phyloP scores from a whole-genome alignment of 2,888 invertebrate genomes.

The Eupithecia insigniata region DNA sequence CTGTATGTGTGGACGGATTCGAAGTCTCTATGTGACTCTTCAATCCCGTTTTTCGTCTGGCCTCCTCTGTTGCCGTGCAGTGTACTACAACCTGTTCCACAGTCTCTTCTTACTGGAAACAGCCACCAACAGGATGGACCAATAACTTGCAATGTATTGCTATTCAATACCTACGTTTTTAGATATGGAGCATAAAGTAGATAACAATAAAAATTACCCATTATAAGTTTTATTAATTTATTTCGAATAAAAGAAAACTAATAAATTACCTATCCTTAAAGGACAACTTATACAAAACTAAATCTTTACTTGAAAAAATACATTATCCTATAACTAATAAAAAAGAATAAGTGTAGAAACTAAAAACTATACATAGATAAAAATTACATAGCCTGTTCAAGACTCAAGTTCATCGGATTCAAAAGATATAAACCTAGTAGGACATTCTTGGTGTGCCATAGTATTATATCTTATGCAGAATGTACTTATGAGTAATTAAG shows the following conservation, averaged over 20 bases:
- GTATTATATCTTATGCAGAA: neutral
- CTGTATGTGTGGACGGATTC: too few species aligned
- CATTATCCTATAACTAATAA: neutral
- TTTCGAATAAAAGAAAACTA: constrained; percentile 3
- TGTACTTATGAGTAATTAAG: neutral
- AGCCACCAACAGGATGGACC: too few species aligned
- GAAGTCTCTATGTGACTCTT: too few species aligned
- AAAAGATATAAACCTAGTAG: neutral
- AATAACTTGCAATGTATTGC: neutral
- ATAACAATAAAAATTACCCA: neutral
- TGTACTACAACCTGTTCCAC: too few species aligned
- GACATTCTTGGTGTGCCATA: neutral
- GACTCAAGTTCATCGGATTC: neutral
- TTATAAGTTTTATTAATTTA: neutral
- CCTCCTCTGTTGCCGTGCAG: too few species aligned
- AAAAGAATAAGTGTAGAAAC: neutral
- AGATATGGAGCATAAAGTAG: neutral
- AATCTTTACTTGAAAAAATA: constrained; percentile 10
- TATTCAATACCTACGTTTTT: neutral
- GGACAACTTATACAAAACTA: constrained; percentile 10
- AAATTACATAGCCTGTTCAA: neutral
- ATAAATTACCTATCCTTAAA: constrained; percentile 17
- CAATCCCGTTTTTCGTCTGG: too few species aligned
- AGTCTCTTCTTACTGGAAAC: too few species aligned
- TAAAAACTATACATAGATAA: neutral